Base-by-base conservation (phyloP, 2,797 vertebrate species). In the Cichlasoma orientale region DNA sequence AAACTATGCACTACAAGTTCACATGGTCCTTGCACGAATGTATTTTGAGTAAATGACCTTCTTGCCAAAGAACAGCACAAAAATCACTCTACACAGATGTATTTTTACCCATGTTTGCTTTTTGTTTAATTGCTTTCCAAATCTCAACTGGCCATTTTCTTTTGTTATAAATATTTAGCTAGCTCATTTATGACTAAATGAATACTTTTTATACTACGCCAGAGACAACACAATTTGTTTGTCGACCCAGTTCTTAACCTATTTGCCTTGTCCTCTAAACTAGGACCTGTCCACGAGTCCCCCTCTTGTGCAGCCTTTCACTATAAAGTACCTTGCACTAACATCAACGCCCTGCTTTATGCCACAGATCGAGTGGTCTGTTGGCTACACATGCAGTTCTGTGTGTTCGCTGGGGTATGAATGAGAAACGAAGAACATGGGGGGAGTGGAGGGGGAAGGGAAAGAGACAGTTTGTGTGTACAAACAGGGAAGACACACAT, bases 391-490 rank as follows among this genome's bases (percentile, higher is more conserved):
- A 44, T 13, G 6, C 56, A 63, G 18, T 69, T 78, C 53, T 56
- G 72, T 25, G 55, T 41, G 54, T 79, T 27, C 57, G 69, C 54
- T 56, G 56, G 72, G 69, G 77, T 74, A 29, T 12, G 6, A 54
- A 25, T 1, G 25, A 75, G 47, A 74, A 74, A 47, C 12, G 8
- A 54, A 80, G 82, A 68, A 83, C 75, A 55, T 85, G 82, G 88
- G 74, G 72, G 59, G 59, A 11, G 18, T 19, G 71, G 38, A 54
- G 6, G 41, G 25, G 52, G 19, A 57, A 68, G 41, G 41, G 11
- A 19, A 18, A 77, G 27, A 74, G 18, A 44, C 1, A 5, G 33
- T 4, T 36, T 38, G 8, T 71, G 54, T 31, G 73, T 58, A 47
- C 3, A 61, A 54, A 77, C n/a, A 56, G 9, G 21, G 25, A 52